Conservation (phyloP, 2,797 vertebrate genomes). For the Mionectes olivaceus region DNA sequence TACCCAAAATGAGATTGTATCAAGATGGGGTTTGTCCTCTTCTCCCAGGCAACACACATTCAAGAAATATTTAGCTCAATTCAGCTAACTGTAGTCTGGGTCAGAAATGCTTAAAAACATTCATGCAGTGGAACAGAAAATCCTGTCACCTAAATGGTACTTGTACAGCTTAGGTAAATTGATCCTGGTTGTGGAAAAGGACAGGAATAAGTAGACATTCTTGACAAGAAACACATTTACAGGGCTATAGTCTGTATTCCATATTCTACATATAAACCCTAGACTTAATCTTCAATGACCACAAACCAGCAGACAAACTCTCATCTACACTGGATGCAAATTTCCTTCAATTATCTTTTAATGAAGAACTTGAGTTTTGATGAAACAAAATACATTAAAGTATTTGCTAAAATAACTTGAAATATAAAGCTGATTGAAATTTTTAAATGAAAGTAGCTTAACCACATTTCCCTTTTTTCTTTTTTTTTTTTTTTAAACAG, state of each 20-base stretch:
- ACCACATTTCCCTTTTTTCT: not conserved
- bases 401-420: not conserved
- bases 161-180: not conserved
- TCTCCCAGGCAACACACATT: not conserved
- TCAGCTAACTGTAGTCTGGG: not conserved
- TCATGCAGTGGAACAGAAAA: not conserved
- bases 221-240: not conserved
- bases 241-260: not conserved
- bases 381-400: not conserved
- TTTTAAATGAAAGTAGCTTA: not conserved
- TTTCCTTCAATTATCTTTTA: not conserved
- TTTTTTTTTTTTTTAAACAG: not conserved
- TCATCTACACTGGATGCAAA: not conserved
- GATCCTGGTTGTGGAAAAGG: not conserved
- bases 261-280: not conserved
- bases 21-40: too few relatives aligned
- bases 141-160: not conserved
- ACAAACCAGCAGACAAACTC: not conserved
- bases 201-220: not conserved
- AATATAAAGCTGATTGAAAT: not conserved
- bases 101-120: not conserved
- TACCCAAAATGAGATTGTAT: too few relatives aligned
- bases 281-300: not conserved
- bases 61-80: not conserved
- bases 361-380: not conserved